phyloP scores from a whole-genome alignment of 2,113 vertebrate species.

The Eira barbara region DNA sequence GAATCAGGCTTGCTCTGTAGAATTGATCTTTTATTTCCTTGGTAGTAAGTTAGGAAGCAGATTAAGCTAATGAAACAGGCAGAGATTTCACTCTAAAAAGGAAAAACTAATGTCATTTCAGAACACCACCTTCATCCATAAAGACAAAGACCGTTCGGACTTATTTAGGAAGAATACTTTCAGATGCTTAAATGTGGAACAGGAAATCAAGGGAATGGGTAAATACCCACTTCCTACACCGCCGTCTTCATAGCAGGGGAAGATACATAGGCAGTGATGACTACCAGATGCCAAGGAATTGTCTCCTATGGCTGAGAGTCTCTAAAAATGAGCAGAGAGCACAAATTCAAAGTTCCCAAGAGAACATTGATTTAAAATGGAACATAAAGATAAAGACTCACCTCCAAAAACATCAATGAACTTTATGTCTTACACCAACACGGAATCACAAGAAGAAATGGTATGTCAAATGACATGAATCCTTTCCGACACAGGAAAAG shows the following conservation, averaged over 20 bases:
- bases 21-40: background rate
- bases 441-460: background rate
- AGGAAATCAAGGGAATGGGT: background rate
- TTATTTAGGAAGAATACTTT: constrained; percentile 34
- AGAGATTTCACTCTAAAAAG: background rate
- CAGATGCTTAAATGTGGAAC: constrained; percentile 27
- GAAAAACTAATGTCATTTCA: background rate
- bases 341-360: background rate
- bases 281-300: background rate
- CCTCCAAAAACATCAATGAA: background rate
- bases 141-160: constrained; percentile 25
- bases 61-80: background rate
- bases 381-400: background rate
- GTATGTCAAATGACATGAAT: background rate
- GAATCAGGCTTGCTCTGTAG: background rate
- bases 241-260: background rate
- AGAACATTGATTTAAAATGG: background rate
- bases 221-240: background rate
- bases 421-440: background rate
- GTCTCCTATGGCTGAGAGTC: background rate
- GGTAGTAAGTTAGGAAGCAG: background rate
- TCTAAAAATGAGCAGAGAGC: background rate
- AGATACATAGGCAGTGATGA: background rate
- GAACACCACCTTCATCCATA: constrained; percentile 37
- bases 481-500: background rate